Evolutionary conservation across 2,113 vertebrate species (phyloP).

Genomic region (Siniperca knerii): DNA sequence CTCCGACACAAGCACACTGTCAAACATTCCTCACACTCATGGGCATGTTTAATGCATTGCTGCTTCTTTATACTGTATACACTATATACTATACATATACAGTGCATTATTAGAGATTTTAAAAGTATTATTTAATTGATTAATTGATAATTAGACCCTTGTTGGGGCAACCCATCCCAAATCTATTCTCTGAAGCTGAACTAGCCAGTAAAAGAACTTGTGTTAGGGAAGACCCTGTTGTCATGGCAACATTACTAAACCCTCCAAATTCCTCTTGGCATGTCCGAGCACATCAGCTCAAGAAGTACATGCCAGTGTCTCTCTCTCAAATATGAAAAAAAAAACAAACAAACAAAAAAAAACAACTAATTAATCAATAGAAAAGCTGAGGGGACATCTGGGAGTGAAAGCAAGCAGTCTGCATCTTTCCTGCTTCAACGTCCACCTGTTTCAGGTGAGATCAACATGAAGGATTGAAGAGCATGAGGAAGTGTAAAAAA

Average conservation of each 20-base stretch:
- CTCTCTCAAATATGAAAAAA: conserved; percentile 1
- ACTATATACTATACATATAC: neutral
- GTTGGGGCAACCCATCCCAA: neutral
- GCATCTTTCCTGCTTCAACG: neutral
- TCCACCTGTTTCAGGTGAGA: neutral
- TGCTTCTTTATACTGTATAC: neutral
- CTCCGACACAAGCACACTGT: neutral
- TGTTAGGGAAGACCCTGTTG: conserved; percentile 42
- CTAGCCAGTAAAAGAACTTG: neutral
- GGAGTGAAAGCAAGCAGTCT: neutral
- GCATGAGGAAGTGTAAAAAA: neutral
- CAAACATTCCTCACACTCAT: neutral
- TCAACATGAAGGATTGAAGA: neutral
- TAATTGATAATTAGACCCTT: neutral
- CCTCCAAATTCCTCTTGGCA: conserved; percentile 57
- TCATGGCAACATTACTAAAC: conserved; percentile 55
- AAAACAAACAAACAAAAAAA: too few species aligned
- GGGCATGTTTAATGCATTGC: neutral
- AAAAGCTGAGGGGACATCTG: neutral
- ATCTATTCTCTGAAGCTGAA: neutral
- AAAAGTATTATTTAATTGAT: neutral
- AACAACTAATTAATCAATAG: neutral
- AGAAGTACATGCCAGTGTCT: conserved; percentile 8
- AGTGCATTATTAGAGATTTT: neutral
- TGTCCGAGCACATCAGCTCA: conserved; percentile 52